A percentile compares a stretch with the other conserved stretches of the same genome.
Conservation (phyloP, 2,797 vertebrate species). For the Prionace glauca region DNA sequence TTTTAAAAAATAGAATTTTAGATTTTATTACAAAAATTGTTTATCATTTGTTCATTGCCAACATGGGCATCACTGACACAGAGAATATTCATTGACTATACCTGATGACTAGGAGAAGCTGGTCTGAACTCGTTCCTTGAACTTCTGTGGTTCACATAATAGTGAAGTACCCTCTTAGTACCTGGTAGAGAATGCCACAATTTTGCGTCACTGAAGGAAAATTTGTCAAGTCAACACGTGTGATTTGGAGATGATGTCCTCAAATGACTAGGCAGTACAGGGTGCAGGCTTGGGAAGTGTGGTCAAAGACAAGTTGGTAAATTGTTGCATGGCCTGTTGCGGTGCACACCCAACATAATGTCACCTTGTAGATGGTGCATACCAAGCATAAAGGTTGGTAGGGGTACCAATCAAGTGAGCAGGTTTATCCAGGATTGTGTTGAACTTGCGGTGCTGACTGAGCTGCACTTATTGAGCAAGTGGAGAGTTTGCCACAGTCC, state of each 20-base stretch:
- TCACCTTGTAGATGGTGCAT: not conserved
- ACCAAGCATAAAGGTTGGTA: not conserved
- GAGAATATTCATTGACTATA: not conserved
- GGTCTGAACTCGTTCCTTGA: not conserved
- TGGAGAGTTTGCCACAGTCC: too few species aligned
- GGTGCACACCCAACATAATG: too few species aligned
- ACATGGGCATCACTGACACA: not conserved
- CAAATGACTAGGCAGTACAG: not conserved
- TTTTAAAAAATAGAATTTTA: not conserved
- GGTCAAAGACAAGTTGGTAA: not conserved
- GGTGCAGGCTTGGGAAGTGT: not conserved
- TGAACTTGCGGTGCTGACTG: too few species aligned
- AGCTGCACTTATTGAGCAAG: too few species aligned
- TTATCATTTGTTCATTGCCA: not conserved
- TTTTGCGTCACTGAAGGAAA: too few species aligned
- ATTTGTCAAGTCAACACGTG: too few species aligned
- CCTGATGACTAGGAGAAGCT: not conserved
- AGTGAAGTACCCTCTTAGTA: not conserved
- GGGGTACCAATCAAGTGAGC: too few species aligned
- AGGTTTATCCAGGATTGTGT: too few species aligned
- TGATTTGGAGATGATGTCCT: too few species aligned
- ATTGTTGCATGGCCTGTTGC: not conserved
- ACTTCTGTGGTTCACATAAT: not conserved
- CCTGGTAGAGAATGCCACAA: too few species aligned
- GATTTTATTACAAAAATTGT: not conserved